Conservation (phyloP, 2,888 invertebrate genomes). For the Morinoia aosen region DNA sequence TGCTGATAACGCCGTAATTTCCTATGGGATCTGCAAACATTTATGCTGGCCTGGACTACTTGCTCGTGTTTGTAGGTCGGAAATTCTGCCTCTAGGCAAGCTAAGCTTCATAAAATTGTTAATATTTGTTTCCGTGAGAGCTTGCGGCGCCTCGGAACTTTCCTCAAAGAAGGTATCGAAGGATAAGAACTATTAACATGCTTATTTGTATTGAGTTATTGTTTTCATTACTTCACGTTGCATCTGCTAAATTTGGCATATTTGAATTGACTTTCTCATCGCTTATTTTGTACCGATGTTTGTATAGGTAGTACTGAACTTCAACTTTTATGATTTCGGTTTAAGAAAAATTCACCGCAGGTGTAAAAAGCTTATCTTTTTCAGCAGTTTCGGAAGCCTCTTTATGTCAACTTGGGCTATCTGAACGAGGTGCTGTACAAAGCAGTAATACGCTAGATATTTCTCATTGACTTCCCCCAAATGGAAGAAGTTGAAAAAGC, state of each 20-base stretch:
- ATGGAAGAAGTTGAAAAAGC: background rate
- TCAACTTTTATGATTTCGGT: background rate
- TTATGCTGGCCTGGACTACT: background rate
- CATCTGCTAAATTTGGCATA: background rate
- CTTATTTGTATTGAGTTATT: background rate
- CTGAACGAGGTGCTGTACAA: background rate
- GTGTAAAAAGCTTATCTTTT: background rate
- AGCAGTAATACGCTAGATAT: background rate
- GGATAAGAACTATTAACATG: background rate
- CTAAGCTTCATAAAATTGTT: background rate
- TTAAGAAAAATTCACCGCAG: no score
- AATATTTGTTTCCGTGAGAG: background rate
- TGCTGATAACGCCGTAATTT: constrained; percentile 10
- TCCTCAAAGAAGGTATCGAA: background rate
- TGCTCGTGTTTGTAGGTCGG: background rate
- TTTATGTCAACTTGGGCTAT: background rate
- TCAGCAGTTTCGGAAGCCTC: background rate
- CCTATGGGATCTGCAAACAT: constrained; percentile 25
- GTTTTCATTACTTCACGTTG: background rate
- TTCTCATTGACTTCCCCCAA: background rate
- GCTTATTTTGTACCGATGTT: background rate
- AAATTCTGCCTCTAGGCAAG: background rate
- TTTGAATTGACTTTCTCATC: background rate
- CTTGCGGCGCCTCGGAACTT: background rate
- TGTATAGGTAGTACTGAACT: background rate